A percentile compares a stretch with the other conserved stretches of the same genome.
Conservation (phyloP, 1,140 invertebrate species). For the Calosoma granatense region DNA sequence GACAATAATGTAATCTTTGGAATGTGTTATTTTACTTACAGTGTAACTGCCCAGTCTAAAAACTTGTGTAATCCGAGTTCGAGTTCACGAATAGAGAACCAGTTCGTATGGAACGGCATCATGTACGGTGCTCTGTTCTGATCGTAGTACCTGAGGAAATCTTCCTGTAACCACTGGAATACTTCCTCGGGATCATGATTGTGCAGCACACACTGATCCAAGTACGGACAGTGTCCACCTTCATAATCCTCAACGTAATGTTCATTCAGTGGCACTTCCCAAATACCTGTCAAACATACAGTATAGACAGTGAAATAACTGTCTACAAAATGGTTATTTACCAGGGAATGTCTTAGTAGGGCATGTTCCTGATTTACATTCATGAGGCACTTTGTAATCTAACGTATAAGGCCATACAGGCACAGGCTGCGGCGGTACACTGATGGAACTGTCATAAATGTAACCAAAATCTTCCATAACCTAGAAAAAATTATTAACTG, state of each 20-base stretch:
- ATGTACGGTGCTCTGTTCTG: conserved; percentile 85
- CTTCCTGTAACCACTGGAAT: conserved; percentile 83
- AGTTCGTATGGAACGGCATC: conserved; percentile 91
- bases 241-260: conserved; percentile 82
- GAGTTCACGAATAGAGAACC: conserved; percentile 84
- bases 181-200: conserved; percentile 80
- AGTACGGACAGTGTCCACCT: conserved; percentile 84
- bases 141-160: conserved; percentile 76
- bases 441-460: conserved; percentile 85
- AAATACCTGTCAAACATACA: conserved; percentile 52
- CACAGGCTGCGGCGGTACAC: conserved; percentile 66
- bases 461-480: conserved; percentile 84
- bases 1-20: too few species aligned
- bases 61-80: conserved; percentile 80
- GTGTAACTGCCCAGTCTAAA: conserved; percentile 63
- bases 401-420: conserved; percentile 94
- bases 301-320: not conserved
- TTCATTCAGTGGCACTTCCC: conserved; percentile 90
- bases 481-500: conserved; percentile 34
- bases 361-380: conserved; percentile 85
- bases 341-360: conserved; percentile 83
- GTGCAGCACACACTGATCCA: conserved; percentile 88
- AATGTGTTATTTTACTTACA: conserved; percentile 66
- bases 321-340: conserved; percentile 29
- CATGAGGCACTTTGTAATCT: conserved; percentile 83